Evolutionary conservation across 2,888 invertebrate species (phyloP).

Genomic region (Amiota communis): DNA sequence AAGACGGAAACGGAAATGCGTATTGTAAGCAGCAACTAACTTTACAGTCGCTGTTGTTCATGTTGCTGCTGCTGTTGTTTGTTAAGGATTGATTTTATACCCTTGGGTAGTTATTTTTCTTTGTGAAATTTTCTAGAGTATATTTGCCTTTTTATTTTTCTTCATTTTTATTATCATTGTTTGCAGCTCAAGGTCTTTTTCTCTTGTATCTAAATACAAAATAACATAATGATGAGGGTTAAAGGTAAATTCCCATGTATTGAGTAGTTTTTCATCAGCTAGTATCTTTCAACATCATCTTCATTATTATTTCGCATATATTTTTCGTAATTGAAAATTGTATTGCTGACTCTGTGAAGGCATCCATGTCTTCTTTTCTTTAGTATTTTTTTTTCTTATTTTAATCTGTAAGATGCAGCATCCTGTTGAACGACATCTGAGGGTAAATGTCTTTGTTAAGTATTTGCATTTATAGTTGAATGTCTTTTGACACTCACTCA

Average conservation of each 20-base stretch:
- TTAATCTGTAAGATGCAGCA: neutral
- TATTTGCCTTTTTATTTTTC: neutral
- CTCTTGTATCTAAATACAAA: neutral
- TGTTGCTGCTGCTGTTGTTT: too few relatives aligned
- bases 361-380: neutral
- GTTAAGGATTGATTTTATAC: too few relatives aligned
- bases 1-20: slow-evolving; percentile 15
- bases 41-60: too few relatives aligned
- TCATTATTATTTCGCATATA: neutral
- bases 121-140: neutral
- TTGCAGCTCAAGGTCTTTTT: slow-evolving; percentile 3
- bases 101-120: neutral
- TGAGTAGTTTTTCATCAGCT: neutral
- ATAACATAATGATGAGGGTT: slow-evolving; percentile 3
- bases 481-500: neutral
- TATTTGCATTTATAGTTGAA: slow-evolving; percentile 24
- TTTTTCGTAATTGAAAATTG: slow-evolving; percentile 15
- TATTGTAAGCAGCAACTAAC: neutral
- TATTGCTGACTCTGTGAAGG: slow-evolving; percentile 6
- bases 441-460: slow-evolving; percentile 9
- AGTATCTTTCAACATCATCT: neutral
- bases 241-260: neutral
- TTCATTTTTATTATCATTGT: neutral
- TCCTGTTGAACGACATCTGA: too few relatives aligned
- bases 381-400: neutral